These are phyloP conservation scores for Bombus ignitus DNA, from an alignment of 1,140 invertebrate species.

Conservation along the genomic window DNA sequence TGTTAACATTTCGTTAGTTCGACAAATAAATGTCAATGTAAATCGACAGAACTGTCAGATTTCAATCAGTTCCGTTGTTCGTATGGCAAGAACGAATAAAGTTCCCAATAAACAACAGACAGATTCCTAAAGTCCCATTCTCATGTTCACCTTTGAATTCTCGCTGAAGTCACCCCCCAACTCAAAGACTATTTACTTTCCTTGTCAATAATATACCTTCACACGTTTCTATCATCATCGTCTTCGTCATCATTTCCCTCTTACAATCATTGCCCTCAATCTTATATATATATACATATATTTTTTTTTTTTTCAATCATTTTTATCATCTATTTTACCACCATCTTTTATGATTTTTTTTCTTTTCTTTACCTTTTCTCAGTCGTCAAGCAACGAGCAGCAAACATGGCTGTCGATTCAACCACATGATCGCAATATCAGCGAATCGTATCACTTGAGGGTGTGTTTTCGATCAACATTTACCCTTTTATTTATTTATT, in stretches of 20 bases:
- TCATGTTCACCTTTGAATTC: not conserved
- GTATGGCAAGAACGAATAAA: not conserved
- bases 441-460: not conserved
- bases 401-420: not conserved
- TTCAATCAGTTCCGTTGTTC: not conserved
- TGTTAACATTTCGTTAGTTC: not conserved
- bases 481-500: not conserved
- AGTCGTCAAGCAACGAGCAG: not conserved
- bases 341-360: not conserved
- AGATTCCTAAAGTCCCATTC: not conserved
- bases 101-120: not conserved
- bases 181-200: not conserved
- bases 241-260: not conserved
- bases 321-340: not conserved
- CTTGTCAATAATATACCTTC: not conserved
- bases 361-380: not conserved
- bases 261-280: not conserved
- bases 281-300: not conserved
- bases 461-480: not conserved
- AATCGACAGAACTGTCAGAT: not conserved
- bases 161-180: not conserved
- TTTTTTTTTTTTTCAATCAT: not conserved
- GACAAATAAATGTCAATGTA: conserved; percentile 1
- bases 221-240: not conserved
- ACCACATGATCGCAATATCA: not conserved